These are phyloP conservation scores for Adelges cooleyi DNA, from an alignment of 1,140 invertebrate genomes.

Conservation along the genomic window DNA sequence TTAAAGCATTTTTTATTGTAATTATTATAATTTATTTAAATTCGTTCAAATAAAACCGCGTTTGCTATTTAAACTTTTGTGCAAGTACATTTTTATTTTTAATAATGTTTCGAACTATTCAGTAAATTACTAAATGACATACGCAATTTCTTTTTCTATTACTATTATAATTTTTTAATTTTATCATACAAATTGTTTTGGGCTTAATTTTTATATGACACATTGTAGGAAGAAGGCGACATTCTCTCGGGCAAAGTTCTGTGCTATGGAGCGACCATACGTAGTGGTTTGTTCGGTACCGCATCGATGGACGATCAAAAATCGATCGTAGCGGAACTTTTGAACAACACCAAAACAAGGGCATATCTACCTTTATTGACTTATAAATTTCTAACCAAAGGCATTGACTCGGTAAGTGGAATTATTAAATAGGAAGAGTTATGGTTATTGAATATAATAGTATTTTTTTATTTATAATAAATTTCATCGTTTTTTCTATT, in stretches of 20 bases:
- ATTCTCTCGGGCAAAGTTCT: slow-evolving; percentile 18
- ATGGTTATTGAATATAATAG: too few relatives aligned
- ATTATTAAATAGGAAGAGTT: too few relatives aligned
- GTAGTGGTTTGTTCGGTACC: slow-evolving; percentile 10
- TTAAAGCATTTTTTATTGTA: too few relatives aligned
- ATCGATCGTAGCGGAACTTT: slow-evolving; percentile 16
- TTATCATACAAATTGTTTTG: neutral
- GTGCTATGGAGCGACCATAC: slow-evolving; percentile 22
- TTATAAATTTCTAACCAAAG: slow-evolving; percentile 22
- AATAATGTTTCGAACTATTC: neutral
- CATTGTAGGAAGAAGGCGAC: slow-evolving; percentile 25
- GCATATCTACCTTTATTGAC: slow-evolving; percentile 26
- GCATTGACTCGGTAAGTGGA: slow-evolving; percentile 7
- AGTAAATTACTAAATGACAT: too few relatives aligned
- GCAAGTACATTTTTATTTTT: neutral
- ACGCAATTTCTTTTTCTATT: too few relatives aligned
- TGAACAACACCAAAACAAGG: slow-evolving; percentile 15
- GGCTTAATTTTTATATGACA: too few relatives aligned
- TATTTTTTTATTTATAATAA: neutral
- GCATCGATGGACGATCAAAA: slow-evolving; percentile 11
- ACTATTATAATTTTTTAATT: neutral
- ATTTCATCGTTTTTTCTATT: neutral
- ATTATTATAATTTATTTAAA: too few relatives aligned
- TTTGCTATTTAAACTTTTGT: too few relatives aligned
- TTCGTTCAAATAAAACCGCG: too few relatives aligned